These are phyloP conservation scores for Oscarella lobularis DNA, from an alignment of 37 sponge, comb jelly and placozoan genomes.

Conservation along the genomic window DNA sequence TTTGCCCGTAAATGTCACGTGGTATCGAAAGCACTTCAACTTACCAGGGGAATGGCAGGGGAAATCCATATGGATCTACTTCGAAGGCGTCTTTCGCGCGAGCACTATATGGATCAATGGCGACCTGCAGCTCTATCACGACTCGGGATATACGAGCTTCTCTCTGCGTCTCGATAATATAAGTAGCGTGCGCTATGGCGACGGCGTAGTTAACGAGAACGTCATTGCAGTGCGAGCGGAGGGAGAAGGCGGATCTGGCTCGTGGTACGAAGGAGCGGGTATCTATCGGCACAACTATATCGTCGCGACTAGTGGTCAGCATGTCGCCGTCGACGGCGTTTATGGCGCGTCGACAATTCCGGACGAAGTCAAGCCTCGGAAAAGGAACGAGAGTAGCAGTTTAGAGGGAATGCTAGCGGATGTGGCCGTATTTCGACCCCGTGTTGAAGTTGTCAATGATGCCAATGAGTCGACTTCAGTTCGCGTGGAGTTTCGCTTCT, in stretches of 20 bases:
- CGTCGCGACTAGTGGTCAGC: slow-evolving; percentile 13
- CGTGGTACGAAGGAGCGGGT: slow-evolving; percentile 53
- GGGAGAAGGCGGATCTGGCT: slow-evolving; percentile 22
- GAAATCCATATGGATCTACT: slow-evolving; percentile 29
- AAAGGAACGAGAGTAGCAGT: slow-evolving; percentile 2
- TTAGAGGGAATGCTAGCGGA: slow-evolving; percentile 14
- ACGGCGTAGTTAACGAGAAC: slow-evolving; percentile 29
- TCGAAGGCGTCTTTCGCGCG: slow-evolving; percentile 29
- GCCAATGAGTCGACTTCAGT: not conserved
- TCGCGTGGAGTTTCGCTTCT: not conserved
- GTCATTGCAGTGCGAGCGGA: slow-evolving; percentile 18
- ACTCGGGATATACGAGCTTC: slow-evolving; percentile 41
- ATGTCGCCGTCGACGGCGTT: slow-evolving; percentile 17
- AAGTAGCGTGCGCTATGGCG: slow-evolving; percentile 12
- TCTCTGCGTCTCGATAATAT: slow-evolving; percentile 35
- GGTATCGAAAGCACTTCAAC: slow-evolving; percentile 6
- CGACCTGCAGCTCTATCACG: slow-evolving; percentile 16
- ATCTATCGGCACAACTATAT: slow-evolving; percentile 32
- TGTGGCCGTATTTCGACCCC: not conserved
- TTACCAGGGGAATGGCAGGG: not conserved
- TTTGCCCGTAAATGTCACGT: not conserved
- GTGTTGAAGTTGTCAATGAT: slow-evolving; percentile 32
- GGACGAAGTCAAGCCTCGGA: slow-evolving; percentile 1
- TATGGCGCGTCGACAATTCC: slow-evolving; percentile 16
- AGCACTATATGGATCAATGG: slow-evolving; percentile 21